phyloP scores from a whole-genome alignment of 2,797 vertebrate genomes.

The Sebastes cheni region DNA sequence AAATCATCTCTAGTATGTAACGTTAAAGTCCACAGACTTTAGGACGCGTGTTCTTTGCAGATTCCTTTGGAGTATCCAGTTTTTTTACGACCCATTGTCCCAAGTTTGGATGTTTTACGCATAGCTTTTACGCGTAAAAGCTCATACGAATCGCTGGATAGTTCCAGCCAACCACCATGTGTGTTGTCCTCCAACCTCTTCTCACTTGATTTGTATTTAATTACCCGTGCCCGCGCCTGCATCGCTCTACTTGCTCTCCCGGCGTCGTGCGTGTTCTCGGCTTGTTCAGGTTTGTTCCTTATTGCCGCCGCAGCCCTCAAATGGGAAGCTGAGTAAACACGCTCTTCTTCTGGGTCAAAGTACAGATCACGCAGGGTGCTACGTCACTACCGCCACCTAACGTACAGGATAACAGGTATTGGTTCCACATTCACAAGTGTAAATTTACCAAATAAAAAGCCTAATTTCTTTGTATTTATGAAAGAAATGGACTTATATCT shows the following conservation, averaged over 20 bases:
- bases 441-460: too few relatives aligned
- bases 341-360: background rate
- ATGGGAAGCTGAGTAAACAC: background rate
- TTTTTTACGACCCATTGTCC: background rate
- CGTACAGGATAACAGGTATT: background rate
- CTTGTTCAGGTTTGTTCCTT: background rate
- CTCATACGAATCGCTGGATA: background rate
- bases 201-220: background rate
- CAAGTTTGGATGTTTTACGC: background rate
- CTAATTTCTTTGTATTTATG: too few relatives aligned
- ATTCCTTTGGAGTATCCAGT: background rate
- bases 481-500: too few relatives aligned
- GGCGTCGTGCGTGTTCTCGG: background rate
- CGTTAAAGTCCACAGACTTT: too few relatives aligned
- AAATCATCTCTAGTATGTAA: background rate
- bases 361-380: background rate
- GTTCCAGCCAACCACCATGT: background rate
- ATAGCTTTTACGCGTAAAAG: too few relatives aligned
- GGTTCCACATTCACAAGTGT: too few relatives aligned
- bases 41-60: too few relatives aligned
- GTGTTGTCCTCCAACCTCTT: background rate
- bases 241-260: background rate
- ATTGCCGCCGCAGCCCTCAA: background rate
- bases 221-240: background rate
- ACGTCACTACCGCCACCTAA: background rate